phyloP scores from a whole-genome alignment of 2,113 vertebrate species.

The Martes martes region DNA sequence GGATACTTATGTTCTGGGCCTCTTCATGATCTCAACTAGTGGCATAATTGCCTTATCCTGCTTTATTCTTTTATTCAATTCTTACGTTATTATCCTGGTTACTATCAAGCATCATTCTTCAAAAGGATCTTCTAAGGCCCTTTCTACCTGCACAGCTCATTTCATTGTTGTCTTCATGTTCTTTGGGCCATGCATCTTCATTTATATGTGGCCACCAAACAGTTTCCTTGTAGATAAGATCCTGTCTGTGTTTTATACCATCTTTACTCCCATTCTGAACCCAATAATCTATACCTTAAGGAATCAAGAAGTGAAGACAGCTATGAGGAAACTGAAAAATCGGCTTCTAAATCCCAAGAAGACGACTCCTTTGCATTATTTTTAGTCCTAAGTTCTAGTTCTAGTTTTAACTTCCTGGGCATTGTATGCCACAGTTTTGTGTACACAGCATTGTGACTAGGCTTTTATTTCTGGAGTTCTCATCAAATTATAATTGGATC shows the following conservation, averaged over 20 bases:
- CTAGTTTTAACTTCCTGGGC: neutral
- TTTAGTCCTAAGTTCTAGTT: neutral
- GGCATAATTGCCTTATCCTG: slow-evolving; percentile 69
- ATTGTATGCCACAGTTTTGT: neutral
- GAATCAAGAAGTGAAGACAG: slow-evolving; percentile 68
- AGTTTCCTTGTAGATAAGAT: slow-evolving; percentile 65
- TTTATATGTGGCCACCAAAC: slow-evolving; percentile 70
- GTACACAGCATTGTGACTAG: neutral
- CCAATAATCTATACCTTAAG: slow-evolving; percentile 74
- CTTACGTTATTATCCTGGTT: slow-evolving; percentile 63
- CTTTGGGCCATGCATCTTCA: slow-evolving; percentile 72
- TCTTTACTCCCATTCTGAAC: slow-evolving; percentile 73
- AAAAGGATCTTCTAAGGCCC: slow-evolving; percentile 51
- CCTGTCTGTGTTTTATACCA: slow-evolving; percentile 75
- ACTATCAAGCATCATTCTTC: slow-evolving; percentile 60
- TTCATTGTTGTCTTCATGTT: slow-evolving; percentile 72
- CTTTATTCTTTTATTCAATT: slow-evolving; percentile 69
- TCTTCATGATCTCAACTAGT: slow-evolving; percentile 73
- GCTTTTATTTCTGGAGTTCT: neutral
- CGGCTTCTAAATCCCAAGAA: slow-evolving; percentile 32
- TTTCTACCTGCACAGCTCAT: slow-evolving; percentile 70
- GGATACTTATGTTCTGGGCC: slow-evolving; percentile 65
- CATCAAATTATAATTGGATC: neutral
- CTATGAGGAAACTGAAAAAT: slow-evolving; percentile 59
- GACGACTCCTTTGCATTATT: neutral